Evolutionary conservation across 1,140 invertebrate species (phyloP).

Genomic region (Samia ricini): DNA sequence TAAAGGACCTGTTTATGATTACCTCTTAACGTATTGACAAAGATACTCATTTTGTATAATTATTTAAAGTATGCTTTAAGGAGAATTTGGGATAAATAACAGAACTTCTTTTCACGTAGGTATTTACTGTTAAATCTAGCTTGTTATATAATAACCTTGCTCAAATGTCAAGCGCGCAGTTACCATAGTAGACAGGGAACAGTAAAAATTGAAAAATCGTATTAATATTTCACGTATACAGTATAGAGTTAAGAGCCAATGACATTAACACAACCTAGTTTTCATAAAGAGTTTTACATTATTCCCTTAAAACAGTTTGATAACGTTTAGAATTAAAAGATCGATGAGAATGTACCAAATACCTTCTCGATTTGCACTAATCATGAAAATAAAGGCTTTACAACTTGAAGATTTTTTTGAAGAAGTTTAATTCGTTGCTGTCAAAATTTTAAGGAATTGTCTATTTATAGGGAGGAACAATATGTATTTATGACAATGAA

Average conservation of each 20-base stretch:
- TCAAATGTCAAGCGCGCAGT: conserved; percentile 3
- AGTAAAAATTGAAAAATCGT: neutral
- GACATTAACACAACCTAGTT: conserved; percentile 6
- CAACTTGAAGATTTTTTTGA: too few species aligned
- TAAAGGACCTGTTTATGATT: too few species aligned
- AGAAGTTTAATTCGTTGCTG: too few species aligned
- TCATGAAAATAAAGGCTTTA: too few species aligned
- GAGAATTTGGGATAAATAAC: neutral
- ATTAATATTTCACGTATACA: neutral
- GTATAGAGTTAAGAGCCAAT: neutral
- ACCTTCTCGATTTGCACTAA: too few species aligned
- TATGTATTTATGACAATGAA: too few species aligned
- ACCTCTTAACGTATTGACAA: too few species aligned
- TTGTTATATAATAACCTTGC: conserved; percentile 1
- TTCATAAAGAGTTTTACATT: conserved; percentile 26
- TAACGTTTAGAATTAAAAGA: conserved; percentile 31
- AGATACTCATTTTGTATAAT: too few species aligned
- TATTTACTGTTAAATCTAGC: neutral
- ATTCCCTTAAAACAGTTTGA: conserved; percentile 30
- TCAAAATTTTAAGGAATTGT: too few species aligned
- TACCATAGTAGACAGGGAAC: neutral
- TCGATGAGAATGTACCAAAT: conserved; percentile 24
- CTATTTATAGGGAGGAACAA: too few species aligned
- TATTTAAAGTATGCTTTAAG: neutral
- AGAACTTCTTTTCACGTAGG: neutral